Percentiles rank a stretch among this genome's conserved stretches.
Evolutionary conservation across 1,140 invertebrate genomes (phyloP).

Genomic region (Anadara kagoshimensis): DNA sequence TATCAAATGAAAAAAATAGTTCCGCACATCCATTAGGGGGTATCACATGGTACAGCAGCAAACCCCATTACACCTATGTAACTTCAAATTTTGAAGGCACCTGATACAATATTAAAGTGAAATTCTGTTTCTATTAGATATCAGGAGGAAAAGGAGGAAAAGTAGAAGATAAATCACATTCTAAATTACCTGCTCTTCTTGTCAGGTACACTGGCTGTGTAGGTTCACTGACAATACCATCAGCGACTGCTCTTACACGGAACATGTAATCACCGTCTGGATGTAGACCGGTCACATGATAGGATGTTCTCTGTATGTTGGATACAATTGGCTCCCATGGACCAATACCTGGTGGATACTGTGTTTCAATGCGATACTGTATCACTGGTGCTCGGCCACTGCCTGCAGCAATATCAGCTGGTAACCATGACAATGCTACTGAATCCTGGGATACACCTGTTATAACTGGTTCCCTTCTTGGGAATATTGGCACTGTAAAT

Average conservation of each 20-base stretch:
- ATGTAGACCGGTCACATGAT: slow-evolving; percentile 78
- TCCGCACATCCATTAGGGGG: too few relatives aligned
- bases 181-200: slow-evolving; percentile 56
- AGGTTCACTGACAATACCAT: slow-evolving; percentile 61
- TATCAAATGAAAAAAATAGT: too few relatives aligned
- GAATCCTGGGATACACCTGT: slow-evolving; percentile 51
- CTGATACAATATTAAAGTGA: too few relatives aligned
- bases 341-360: slow-evolving; percentile 58
- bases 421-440: slow-evolving; percentile 53
- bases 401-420: slow-evolving; percentile 46
- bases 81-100: too few relatives aligned
- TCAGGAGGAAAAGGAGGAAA: too few relatives aligned
- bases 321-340: slow-evolving; percentile 53
- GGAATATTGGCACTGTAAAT: slow-evolving; percentile 53
- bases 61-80: too few relatives aligned
- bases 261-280: slow-evolving; percentile 70
- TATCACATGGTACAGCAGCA: too few relatives aligned
- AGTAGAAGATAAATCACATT: too few relatives aligned
- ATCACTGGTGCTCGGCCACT: slow-evolving; percentile 14
- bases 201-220: slow-evolving; percentile 74
- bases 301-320: slow-evolving; percentile 39
- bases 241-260: slow-evolving; percentile 64
- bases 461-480: slow-evolving; percentile 55
- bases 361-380: slow-evolving; percentile 54
- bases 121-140: too few relatives aligned